A percentile compares a stretch with the other conserved stretches of the same genome.
phyloP scores from a whole-genome alignment of 2,113 vertebrate species.

The Lepus americanus region DNA sequence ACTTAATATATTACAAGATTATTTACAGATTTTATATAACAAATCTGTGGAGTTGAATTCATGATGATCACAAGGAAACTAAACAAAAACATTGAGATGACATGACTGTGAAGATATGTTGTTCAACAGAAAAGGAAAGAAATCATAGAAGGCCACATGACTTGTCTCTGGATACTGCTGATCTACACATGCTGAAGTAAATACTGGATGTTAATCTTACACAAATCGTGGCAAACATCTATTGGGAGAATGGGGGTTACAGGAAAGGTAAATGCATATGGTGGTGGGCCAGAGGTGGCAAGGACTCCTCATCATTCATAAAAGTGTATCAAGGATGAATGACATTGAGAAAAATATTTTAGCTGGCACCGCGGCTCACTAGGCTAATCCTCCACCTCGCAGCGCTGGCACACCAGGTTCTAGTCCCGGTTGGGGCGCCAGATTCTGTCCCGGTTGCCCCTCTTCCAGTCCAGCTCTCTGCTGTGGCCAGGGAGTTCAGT shows the following conservation, averaged over 20 bases:
- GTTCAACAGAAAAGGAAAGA: not conserved
- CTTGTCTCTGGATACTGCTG: not conserved
- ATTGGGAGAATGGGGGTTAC: not conserved
- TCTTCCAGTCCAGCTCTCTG: no score
- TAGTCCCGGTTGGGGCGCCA: no score
- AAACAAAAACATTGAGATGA: constrained; percentile 7
- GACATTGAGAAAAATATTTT: no score
- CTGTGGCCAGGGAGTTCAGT: no score
- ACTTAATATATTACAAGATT: not conserved
- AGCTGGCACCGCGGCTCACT: no score
- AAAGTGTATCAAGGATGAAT: not conserved
- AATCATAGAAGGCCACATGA: not conserved
- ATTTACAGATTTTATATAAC: not conserved
- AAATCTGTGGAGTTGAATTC: not conserved
- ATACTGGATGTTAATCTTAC: not conserved
- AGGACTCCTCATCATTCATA: not conserved
- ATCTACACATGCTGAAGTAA: not conserved
- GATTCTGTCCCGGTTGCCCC: no score
- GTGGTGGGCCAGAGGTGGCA: not conserved
- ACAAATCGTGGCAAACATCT: not conserved
- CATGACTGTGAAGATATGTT: not conserved
- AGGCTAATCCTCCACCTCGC: no score
- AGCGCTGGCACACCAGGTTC: no score
- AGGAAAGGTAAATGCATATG: not conserved
- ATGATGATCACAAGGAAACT: constrained; percentile 1